Conservation (phyloP, 1,140 invertebrate genomes). For the Tribolium madens region DNA sequence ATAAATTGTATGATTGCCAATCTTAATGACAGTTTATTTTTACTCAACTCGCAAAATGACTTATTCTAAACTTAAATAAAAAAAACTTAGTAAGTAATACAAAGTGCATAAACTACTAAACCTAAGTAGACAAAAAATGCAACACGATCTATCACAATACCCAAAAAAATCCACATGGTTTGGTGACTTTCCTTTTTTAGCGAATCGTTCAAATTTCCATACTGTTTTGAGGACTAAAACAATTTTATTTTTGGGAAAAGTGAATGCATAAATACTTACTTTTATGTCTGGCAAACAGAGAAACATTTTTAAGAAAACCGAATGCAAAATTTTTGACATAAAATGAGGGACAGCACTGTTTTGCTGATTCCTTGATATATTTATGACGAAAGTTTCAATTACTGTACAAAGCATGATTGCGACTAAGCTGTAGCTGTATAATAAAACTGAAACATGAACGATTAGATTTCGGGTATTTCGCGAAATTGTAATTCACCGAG, state of each 20-base stretch:
- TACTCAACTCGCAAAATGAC: not conserved
- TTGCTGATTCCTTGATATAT: constrained; percentile 55
- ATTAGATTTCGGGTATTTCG: not conserved
- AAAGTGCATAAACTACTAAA: constrained; percentile 9
- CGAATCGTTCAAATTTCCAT: constrained; percentile 56
- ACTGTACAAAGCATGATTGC: constrained; percentile 53
- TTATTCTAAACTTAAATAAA: too few species aligned
- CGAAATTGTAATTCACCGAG: constrained; percentile 55
- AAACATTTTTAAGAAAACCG: constrained; percentile 49
- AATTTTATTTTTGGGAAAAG: not conserved
- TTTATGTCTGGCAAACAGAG: constrained; percentile 56
- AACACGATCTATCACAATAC: constrained; percentile 59
- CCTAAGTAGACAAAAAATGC: constrained; percentile 51
- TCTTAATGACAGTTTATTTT: constrained; percentile 8
- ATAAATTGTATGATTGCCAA: constrained; percentile 60
- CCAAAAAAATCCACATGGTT: constrained; percentile 57
- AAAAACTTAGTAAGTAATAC: constrained; percentile 12
- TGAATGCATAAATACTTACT: constrained; percentile 48
- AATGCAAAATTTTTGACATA: constrained; percentile 54
- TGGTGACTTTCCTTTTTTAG: constrained; percentile 52
- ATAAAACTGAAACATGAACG: constrained; percentile 57
- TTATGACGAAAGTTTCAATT: constrained; percentile 58
- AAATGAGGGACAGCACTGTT: constrained; percentile 51
- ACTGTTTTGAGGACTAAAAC: constrained; percentile 56
- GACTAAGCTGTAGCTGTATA: constrained; percentile 57